Base-by-base conservation (phyloP, 2,797 vertebrate species). In the Pteronotus mesoamericanus region DNA sequence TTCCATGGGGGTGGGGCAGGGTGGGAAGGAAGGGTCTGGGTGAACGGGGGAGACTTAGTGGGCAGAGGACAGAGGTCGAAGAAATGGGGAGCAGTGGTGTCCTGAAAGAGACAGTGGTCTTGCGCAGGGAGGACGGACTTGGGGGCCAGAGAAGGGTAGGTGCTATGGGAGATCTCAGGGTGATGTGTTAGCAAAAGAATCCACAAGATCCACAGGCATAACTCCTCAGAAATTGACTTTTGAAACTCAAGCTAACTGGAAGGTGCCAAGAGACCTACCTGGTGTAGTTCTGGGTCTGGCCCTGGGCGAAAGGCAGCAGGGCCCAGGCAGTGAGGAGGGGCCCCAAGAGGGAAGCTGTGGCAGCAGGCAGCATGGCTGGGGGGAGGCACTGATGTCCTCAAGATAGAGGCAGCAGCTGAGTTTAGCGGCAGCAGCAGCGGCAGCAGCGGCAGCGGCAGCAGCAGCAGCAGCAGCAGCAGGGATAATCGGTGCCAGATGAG, bases 281-380 rank as follows among this genome's bases (percentile, higher is more conserved):
- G 97, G 97, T 97, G 2, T 97, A 97, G 97, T 97, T 97, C 93
- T 97, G 96, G 85, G 72, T 97, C 95, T 97, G 97, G 72, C 94
- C 95, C 68, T 88, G 94, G 87, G 90, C 34, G 44, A 97, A 93
- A 94, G 96, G 96, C 69, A 97, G 96, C 93, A 97, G 96, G 37
- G 78, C 89, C 84, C 96, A 97, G 64, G 82, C 96, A 86, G 86
- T 85, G 86, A 98, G 96, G 82, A 97, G 96, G 53, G 87, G 91
- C 96, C 95, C 96, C 96, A 96, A 61, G 66, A 96, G 86, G 89
- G 75, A 96, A 89, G 89, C 86, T 61, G 95, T 89, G 92, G 77
- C 51, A 83, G 91, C 88, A 85, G 89, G 88, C 96, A 93, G 90
- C 97, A 97, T 97, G 96, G 96, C 90, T 1, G 10, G 68, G 37